Conservation (phyloP, 2,113 vertebrate species). For the Pyrgilauda ruficollis region DNA sequence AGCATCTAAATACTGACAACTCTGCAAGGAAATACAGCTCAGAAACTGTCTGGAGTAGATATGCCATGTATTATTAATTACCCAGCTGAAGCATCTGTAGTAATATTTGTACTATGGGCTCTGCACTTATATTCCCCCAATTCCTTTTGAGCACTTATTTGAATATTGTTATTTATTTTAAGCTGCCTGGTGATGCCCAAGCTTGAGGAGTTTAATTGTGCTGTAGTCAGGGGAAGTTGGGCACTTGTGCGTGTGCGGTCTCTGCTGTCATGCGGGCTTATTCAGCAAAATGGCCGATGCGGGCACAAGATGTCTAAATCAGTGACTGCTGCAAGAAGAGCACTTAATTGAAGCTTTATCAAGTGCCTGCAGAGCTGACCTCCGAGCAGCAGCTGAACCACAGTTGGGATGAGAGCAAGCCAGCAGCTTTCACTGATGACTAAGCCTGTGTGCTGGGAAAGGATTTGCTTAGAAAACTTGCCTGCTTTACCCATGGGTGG, state of each 20-base stretch:
- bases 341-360: slow-evolving; percentile 69
- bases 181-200: not conserved
- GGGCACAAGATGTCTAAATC: slow-evolving; percentile 34
- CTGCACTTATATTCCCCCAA: not conserved
- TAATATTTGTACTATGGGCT: not conserved
- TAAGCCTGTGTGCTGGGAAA: slow-evolving; percentile 13
- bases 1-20: not conserved
- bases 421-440: slow-evolving; percentile 49
- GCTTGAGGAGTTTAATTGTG: not conserved
- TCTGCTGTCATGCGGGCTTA: not conserved
- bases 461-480: slow-evolving; percentile 40
- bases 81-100: not conserved
- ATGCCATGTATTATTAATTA: not conserved
- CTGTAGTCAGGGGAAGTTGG: not conserved
- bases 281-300: slow-evolving; percentile 22
- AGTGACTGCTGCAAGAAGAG: slow-evolving; percentile 29
- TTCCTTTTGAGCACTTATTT: not conserved
- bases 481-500: slow-evolving; percentile 37
- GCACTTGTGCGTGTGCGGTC: not conserved
- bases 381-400: slow-evolving; percentile 28
- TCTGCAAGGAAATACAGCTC: not conserved
- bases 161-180: not conserved
- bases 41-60: slow-evolving; percentile 1
- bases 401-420: slow-evolving; percentile 50
- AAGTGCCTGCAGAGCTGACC: slow-evolving; percentile 64